Evolutionary conservation across 2,888 invertebrate species (phyloP).

Genomic region (Lasius platythorax): DNA sequence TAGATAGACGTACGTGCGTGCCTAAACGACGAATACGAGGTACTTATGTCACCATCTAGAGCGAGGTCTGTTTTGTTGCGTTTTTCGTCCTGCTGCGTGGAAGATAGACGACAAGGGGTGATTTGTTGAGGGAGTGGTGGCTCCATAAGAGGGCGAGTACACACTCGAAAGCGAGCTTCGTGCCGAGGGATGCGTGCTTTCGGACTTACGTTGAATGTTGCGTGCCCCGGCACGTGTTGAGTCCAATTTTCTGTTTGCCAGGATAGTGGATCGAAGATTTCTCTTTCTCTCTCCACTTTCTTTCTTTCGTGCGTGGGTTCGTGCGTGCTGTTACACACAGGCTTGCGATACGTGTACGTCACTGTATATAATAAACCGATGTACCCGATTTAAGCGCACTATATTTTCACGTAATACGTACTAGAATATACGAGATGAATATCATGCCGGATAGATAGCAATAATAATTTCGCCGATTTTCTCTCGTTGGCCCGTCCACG

Average conservation of each 20-base stretch:
- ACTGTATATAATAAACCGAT: constrained; percentile 44
- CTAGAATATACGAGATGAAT: neutral
- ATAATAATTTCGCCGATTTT: constrained; percentile 67
- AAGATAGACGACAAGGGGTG: constrained; percentile 41
- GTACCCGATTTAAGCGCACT: constrained; percentile 64
- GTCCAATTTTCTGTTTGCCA: constrained; percentile 76
- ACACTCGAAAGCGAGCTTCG: constrained; percentile 71
- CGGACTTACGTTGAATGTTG: constrained; percentile 76
- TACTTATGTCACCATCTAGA: constrained; percentile 1
- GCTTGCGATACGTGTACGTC: constrained; percentile 20
- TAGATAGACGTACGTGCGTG: neutral
- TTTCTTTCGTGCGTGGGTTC: constrained; percentile 10
- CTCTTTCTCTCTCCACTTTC: neutral
- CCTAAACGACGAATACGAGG: constrained; percentile 5
- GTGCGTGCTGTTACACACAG: neutral
- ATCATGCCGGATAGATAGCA: neutral
- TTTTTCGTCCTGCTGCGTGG: constrained; percentile 30
- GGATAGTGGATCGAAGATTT: constrained; percentile 50
- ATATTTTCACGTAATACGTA: constrained; percentile 41
- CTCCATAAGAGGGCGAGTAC: constrained; percentile 68
- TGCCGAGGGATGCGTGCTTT: constrained; percentile 75
- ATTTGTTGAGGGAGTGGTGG: constrained; percentile 28
- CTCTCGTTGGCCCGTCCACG: neutral
- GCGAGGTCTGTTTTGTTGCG: constrained; percentile 38
- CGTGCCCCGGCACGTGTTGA: constrained; percentile 80